These are phyloP conservation scores for Acanthiza pusilla DNA, from an alignment of 2,797 vertebrate species.

Conservation along the genomic window DNA sequence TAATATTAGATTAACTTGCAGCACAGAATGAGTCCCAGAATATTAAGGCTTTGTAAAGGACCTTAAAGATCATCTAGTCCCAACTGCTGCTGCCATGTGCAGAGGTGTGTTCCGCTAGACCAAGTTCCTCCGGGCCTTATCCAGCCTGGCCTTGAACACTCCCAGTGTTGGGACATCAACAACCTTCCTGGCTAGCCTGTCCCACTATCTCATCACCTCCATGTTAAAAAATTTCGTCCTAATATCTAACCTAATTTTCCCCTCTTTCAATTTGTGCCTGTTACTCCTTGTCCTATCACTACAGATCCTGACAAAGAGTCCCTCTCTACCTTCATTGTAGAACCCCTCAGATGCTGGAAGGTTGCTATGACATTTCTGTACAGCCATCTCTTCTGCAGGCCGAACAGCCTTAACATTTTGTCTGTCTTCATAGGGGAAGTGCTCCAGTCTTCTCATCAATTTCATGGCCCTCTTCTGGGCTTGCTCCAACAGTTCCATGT, in stretches of 20 bases:
- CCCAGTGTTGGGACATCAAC: not conserved
- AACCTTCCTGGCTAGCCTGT: not conserved
- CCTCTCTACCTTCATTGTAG: not conserved
- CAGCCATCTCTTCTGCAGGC: not conserved
- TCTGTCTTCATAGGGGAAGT: not conserved
- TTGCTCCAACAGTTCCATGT: not conserved
- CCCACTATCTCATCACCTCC: not conserved
- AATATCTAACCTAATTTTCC: not conserved
- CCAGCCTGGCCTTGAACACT: not conserved
- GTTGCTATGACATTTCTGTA: rapidly evolving
- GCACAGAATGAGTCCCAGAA: not conserved
- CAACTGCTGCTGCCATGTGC: rapidly evolving
- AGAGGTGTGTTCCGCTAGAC: not conserved
- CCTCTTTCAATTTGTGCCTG: not conserved
- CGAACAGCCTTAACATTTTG: not conserved
- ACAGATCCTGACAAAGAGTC: not conserved
- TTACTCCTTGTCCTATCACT: not conserved
- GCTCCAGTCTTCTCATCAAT: not conserved
- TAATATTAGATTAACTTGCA: not conserved
- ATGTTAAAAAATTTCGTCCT: not conserved
- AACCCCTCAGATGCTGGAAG: not conserved
- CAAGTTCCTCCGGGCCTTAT: not conserved
- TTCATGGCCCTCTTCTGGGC: not conserved
- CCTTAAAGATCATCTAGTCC: not conserved
- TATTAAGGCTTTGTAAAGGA: not conserved